Evolutionary conservation across 1,140 invertebrate species (phyloP).

Genomic region (Megalopta genalis): DNA sequence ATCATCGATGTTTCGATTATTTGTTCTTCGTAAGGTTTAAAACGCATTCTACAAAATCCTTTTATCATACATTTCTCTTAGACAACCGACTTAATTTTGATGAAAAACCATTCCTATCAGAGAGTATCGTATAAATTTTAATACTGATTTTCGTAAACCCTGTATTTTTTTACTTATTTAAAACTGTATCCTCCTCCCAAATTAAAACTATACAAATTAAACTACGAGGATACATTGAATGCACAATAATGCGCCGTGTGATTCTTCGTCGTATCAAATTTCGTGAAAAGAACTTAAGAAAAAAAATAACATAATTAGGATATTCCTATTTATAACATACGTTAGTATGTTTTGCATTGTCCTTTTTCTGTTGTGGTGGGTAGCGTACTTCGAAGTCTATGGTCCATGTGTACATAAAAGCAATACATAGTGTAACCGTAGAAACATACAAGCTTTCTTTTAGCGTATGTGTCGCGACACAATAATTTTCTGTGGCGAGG

Average conservation of each 20-base stretch:
- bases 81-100: no score
- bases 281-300: neutral
- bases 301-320: neutral
- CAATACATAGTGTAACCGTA: conserved; percentile 59
- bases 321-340: conserved; percentile 7
- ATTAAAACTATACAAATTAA: conserved; percentile 28
- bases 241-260: conserved; percentile 12
- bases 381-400: neutral
- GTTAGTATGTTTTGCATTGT: conserved; percentile 10
- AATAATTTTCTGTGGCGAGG: conserved; percentile 17
- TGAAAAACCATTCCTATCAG: no score
- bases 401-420: conserved; percentile 54
- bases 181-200: neutral
- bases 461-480: neutral
- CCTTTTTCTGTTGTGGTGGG: neutral
- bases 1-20: no score
- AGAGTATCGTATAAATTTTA: no score
- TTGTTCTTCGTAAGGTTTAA: no score
- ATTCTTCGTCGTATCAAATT: neutral
- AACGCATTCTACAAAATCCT: no score
- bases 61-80: no score
- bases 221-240: conserved; percentile 10
- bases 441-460: conserved; percentile 22
- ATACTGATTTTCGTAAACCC: no score
- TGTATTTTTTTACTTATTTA: no score